phyloP scores from a whole-genome alignment of 2,888 invertebrate species.

The Agapostemon virescens region DNA sequence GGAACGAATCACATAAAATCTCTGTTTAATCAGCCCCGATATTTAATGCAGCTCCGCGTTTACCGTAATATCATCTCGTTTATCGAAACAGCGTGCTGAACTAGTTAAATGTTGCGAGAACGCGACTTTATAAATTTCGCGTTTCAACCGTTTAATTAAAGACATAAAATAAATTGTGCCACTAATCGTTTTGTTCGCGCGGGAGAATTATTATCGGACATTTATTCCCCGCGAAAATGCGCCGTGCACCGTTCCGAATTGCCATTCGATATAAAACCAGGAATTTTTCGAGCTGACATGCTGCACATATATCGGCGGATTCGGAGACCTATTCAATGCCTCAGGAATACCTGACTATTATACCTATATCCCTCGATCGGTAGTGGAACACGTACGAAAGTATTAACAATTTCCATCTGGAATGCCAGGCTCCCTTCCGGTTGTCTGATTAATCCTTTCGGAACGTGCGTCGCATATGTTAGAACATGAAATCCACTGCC shows the following conservation, averaged over 20 bases:
- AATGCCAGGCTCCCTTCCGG: slow-evolving; percentile 26
- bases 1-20: not conserved
- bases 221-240: not conserved
- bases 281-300: slow-evolving; percentile 27
- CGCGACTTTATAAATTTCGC: slow-evolving; percentile 19
- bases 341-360: slow-evolving; percentile 9
- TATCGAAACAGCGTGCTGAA: not conserved
- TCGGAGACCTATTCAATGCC: slow-evolving; percentile 16
- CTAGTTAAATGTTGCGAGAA: not conserved
- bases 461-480: slow-evolving; percentile 23
- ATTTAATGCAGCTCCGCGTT: not conserved
- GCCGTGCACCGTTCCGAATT: not conserved
- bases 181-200: slow-evolving; percentile 3
- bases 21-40: not conserved
- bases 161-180: slow-evolving; percentile 6
- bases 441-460: slow-evolving; percentile 48
- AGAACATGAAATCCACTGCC: slow-evolving; percentile 40
- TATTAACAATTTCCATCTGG: slow-evolving; percentile 25
- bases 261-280: slow-evolving; percentile 18
- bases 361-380: slow-evolving; percentile 18
- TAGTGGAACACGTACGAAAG: slow-evolving; percentile 16
- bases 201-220: slow-evolving; percentile 3
- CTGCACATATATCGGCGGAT: slow-evolving; percentile 17
- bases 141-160: slow-evolving; percentile 15
- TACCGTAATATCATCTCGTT: not conserved